These are phyloP conservation scores for Drosophila willistoni DNA, from an alignment of 1,140 invertebrate species.

Conservation along the genomic window DNA sequence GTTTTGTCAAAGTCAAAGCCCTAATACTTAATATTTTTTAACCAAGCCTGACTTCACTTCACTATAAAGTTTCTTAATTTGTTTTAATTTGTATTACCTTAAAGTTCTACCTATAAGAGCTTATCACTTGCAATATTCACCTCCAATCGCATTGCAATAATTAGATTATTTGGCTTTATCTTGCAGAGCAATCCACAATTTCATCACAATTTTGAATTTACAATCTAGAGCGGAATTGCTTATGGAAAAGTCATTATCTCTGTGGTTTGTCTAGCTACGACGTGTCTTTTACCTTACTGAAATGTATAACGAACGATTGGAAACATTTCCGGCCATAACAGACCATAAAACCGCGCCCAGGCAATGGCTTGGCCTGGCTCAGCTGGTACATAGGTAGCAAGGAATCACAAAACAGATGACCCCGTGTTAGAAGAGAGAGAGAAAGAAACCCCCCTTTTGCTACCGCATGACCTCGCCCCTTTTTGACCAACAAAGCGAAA, in stretches of 20 bases:
- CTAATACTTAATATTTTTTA: too few species aligned
- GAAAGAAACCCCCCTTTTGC: background rate
- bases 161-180: background rate
- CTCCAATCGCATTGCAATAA: too few species aligned
- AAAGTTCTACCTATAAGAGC: too few species aligned
- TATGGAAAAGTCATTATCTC: background rate
- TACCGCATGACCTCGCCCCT: constrained; percentile 6
- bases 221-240: constrained; percentile 5
- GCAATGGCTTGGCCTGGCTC: constrained; percentile 42
- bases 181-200: background rate
- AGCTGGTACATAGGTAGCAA: constrained; percentile 53
- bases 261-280: constrained; percentile 23
- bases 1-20: too few species aligned
- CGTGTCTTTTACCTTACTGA: constrained; percentile 3
- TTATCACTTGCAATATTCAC: too few species aligned
- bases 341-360: constrained; percentile 43
- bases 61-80: too few species aligned
- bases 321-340: constrained; percentile 38
- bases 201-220: background rate
- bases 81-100: too few species aligned
- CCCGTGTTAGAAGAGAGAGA: constrained; percentile 29
- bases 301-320: constrained; percentile 1
- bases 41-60: too few species aligned
- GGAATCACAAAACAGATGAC: constrained; percentile 69
- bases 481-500: constrained; percentile 23